Conservation (phyloP, 2,888 invertebrate species). For the Pinctada fucata region DNA sequence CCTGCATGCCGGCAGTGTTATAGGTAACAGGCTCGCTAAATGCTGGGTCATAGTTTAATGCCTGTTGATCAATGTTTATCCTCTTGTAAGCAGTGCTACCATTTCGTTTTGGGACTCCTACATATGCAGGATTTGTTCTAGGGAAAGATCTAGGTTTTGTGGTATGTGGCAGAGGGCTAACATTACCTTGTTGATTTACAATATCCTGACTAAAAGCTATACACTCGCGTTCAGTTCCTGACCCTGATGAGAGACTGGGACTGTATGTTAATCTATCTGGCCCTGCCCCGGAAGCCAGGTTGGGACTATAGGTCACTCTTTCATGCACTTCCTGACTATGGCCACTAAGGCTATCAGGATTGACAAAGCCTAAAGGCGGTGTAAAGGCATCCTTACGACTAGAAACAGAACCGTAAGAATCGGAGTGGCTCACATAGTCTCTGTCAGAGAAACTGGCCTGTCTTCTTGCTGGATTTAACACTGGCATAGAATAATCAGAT, state of each 20-base stretch:
- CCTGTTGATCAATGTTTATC: constrained; percentile 61
- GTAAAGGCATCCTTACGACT: constrained; percentile 52
- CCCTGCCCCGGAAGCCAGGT: constrained; percentile 34
- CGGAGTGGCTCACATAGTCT: constrained; percentile 58
- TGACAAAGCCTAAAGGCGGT: constrained; percentile 49
- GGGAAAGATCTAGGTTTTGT: constrained; percentile 74
- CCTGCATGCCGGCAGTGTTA: constrained; percentile 59
- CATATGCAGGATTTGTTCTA: constrained; percentile 75
- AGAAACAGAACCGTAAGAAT: constrained; percentile 53
- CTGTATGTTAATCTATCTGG: constrained; percentile 39
- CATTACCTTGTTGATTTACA: constrained; percentile 63
- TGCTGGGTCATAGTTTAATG: constrained; percentile 50
- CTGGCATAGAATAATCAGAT: constrained; percentile 40
- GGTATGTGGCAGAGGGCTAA: constrained; percentile 63
- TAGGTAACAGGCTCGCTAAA: constrained; percentile 43
- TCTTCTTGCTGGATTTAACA: constrained; percentile 45
- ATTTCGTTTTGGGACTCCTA: constrained; percentile 68
- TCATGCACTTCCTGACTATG: constrained; percentile 46
- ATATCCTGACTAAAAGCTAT: constrained; percentile 71
- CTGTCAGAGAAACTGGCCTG: constrained; percentile 53
- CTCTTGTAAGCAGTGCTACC: constrained; percentile 65
- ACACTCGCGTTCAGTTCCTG: constrained; percentile 57
- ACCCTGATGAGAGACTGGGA: constrained; percentile 27
- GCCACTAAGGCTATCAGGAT: constrained; percentile 38
- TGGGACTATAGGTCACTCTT: constrained; percentile 44